phyloP scores from a whole-genome alignment of 2,888 invertebrate species.

The Andrena fulva region DNA sequence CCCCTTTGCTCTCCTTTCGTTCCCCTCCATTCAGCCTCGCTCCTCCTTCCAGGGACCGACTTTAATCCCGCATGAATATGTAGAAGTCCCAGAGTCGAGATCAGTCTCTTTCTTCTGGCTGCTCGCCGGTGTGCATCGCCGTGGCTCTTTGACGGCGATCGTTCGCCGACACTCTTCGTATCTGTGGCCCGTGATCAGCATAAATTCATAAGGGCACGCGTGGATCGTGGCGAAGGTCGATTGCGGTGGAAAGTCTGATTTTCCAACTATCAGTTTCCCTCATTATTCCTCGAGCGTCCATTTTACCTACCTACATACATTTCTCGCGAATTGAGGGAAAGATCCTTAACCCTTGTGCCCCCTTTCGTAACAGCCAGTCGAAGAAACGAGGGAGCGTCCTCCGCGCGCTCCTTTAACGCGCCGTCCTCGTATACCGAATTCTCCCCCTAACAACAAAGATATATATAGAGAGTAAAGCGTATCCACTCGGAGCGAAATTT shows the following conservation, averaged over 20 bases:
- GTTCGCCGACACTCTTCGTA: slow-evolving; percentile 45
- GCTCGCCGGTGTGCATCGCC: slow-evolving; percentile 49
- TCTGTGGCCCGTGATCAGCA: slow-evolving; percentile 61
- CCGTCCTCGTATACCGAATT: not conserved
- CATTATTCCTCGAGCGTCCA: not conserved
- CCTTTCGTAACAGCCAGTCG: no score
- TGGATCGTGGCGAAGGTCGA: not conserved
- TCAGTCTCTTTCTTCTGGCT: slow-evolving; percentile 38
- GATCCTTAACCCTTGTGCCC: no score
- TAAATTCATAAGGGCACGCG: slow-evolving; percentile 55
- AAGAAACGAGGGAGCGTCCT: not conserved
- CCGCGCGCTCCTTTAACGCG: not conserved
- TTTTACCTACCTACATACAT: no score
- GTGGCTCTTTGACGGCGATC: slow-evolving; percentile 52
- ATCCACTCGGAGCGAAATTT: slow-evolving; percentile 44
- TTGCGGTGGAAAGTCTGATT: slow-evolving; percentile 3
- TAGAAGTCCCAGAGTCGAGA: slow-evolving; percentile 64
- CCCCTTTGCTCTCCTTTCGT: slow-evolving; percentile 58
- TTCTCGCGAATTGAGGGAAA: no score
- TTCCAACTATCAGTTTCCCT: not conserved
- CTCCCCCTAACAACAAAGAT: not conserved
- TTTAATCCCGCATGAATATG: slow-evolving; percentile 81
- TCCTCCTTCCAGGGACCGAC: slow-evolving; percentile 64
- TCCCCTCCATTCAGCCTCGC: slow-evolving; percentile 54
- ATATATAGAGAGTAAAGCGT: slow-evolving; percentile 5